Percentiles rank a stretch among this genome's conserved stretches.
Conservation (phyloP, 53 echinoderm and acorn worm genomes). For the Apostichopus leukothele region DNA sequence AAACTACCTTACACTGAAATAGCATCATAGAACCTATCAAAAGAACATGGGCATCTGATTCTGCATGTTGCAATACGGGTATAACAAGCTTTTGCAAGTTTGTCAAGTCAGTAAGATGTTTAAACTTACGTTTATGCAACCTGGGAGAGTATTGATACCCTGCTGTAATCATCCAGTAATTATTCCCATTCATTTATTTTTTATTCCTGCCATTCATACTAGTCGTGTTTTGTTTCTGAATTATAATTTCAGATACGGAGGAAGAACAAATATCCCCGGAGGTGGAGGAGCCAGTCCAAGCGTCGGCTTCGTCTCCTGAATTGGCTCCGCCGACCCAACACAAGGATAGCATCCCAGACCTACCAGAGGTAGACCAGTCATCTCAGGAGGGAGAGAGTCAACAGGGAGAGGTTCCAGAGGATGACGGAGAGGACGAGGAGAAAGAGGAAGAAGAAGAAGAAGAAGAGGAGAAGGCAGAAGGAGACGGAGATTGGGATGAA, state of each 20-base stretch:
- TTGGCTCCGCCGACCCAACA: not conserved
- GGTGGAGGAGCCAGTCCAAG: slow-evolving; percentile 29
- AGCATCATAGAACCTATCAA: no score
- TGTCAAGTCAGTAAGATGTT: no score
- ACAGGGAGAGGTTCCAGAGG: slow-evolving; percentile 31
- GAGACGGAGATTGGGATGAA: slow-evolving; percentile 53
- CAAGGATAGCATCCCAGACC: slow-evolving; percentile 32
- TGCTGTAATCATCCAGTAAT: no score
- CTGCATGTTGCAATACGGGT: no score
- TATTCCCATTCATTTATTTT: no score
- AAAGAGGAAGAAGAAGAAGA: slow-evolving; percentile 61
- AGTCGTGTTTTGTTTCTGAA: no score
- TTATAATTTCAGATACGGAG: not conserved
- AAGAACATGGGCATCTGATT: no score
- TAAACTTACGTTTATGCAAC: no score
- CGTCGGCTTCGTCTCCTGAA: slow-evolving; percentile 50
- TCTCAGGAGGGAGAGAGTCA: slow-evolving; percentile 49
- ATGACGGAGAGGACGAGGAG: slow-evolving; percentile 51
- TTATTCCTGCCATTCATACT: no score
- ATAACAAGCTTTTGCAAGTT: no score
- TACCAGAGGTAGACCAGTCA: slow-evolving; percentile 52
- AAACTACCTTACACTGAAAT: no score
- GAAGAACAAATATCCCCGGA: not conserved
- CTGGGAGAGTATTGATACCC: no score
- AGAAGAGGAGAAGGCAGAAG: slow-evolving; percentile 47